Evolutionary conservation across 1,140 invertebrate genomes (phyloP), one percentile per base, ranked within the genome.

Genomic region (Drosophila nigromelanica): DNA sequence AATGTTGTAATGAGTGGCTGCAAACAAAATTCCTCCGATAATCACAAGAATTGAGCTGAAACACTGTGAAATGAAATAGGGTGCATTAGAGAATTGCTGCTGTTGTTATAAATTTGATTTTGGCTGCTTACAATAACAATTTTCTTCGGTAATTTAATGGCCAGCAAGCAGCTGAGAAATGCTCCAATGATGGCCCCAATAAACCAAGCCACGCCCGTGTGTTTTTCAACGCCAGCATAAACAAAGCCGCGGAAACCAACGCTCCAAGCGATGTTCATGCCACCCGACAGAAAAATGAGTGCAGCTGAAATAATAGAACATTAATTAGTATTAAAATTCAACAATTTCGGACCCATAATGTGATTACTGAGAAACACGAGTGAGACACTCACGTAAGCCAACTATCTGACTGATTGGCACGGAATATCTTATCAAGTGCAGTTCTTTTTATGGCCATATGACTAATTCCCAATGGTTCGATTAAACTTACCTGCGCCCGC

Each of bases 191-290:
- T 83, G 21, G 15, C 79, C 5, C 64, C 83, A 60, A 87, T 89
- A 39, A 89, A 87, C 85, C 83, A 87, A 33, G 73, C 86, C 4
- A 90, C 8, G 0, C 1, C 15, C 18, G 77, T 71, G 7, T 89
- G 80, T 6, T 24, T 24, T 24, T 1, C 2, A 47, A 5, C 30
- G 27, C 4, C 8, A 40, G 18, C 3, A n/a, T n/a, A 7, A 50
- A 60, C 3, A 0, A 3, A 0, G 14, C 11, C 59, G 14, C 48
- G 72, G 33, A 82, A 82, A 1, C 82, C 82, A 10, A 73, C 15
- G 52, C 78, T 64, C 79, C 82, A 91, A 30, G 89, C 90, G 8
- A 87, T 89, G 30, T 83, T 87, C 79, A 89, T 72, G 27, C 83
- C 83, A 47, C 83, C 83, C 10, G 83, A 89, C 0, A 89, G 0